Percentiles rank a stretch among this genome's conserved stretches.
Conservation (phyloP, 2,113 vertebrate genomes). For the Pachyramphus minor region DNA sequence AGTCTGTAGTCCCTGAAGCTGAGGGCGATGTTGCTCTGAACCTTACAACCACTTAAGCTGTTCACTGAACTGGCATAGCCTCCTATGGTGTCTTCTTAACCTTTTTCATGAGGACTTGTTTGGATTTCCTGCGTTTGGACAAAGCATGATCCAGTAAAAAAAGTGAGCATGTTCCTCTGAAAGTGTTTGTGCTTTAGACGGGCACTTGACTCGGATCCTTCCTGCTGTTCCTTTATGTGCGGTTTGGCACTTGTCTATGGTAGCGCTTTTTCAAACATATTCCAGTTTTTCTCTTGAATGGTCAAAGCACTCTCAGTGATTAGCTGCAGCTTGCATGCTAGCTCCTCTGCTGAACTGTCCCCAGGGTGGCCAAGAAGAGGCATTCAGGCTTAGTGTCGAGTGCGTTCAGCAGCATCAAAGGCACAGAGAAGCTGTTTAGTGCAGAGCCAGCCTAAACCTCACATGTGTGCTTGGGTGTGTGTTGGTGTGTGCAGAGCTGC, state of each 20-base stretch:
- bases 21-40: background rate
- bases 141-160: background rate
- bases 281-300: conserved; percentile 41
- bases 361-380: background rate
- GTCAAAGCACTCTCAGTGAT: conserved; percentile 20
- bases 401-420: background rate
- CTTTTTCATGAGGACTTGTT: conserved; percentile 4
- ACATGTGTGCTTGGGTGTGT: accelerated
- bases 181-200: background rate
- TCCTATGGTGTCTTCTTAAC: background rate
- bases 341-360: background rate
- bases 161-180: background rate
- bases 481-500: background rate
- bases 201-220: background rate
- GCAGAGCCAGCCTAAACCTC: background rate
- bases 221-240: conserved; percentile 49
- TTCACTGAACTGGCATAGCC: conserved; percentile 11
- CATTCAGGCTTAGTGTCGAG: background rate
- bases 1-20: background rate
- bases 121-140: conserved; percentile 4
- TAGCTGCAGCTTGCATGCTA: background rate
- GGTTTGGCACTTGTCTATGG: conserved; percentile 33
- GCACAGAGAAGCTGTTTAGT: background rate
- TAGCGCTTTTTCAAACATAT: conserved; percentile 9
- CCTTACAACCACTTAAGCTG: background rate